Evolutionary conservation across 2,113 vertebrate genomes (phyloP).

Genomic region (Zosterops japonicus): DNA sequence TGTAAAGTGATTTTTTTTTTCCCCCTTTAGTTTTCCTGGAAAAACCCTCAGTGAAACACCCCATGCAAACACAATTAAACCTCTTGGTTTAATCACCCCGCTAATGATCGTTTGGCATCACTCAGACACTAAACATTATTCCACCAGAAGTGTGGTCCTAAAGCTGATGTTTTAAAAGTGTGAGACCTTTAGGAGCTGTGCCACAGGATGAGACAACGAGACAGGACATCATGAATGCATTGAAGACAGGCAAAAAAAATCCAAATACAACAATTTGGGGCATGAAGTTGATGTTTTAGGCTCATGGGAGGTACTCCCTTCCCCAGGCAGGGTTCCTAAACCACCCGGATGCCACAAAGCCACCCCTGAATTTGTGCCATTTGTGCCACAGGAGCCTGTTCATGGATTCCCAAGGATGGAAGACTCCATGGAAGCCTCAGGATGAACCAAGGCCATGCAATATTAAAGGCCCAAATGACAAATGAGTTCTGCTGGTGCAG

Average conservation of each 20-base stretch:
- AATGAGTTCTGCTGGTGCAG: background rate
- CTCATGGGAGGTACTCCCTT: accelerated
- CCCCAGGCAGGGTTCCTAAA: background rate
- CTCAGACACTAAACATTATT: background rate
- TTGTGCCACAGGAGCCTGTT: background rate
- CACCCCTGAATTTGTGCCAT: background rate
- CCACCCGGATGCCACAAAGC: background rate
- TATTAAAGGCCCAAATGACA: background rate
- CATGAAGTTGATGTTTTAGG: background rate
- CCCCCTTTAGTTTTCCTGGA: no score
- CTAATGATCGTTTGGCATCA: background rate
- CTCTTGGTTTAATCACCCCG: background rate
- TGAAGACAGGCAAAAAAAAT: background rate
- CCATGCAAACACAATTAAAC: background rate
- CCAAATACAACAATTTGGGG: background rate
- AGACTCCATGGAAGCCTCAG: background rate
- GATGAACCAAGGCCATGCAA: background rate
- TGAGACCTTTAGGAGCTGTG: background rate
- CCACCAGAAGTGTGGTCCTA: background rate
- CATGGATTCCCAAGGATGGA: accelerated
- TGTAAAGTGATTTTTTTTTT: background rate
- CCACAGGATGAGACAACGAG: accelerated
- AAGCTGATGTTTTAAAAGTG: accelerated
- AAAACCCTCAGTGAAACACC: background rate
- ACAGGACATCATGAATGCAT: background rate